Evolutionary conservation across 2,113 vertebrate species (phyloP), one percentile per base, ranked within the genome.

Genomic region (Prionailurus bengalensis): DNA sequence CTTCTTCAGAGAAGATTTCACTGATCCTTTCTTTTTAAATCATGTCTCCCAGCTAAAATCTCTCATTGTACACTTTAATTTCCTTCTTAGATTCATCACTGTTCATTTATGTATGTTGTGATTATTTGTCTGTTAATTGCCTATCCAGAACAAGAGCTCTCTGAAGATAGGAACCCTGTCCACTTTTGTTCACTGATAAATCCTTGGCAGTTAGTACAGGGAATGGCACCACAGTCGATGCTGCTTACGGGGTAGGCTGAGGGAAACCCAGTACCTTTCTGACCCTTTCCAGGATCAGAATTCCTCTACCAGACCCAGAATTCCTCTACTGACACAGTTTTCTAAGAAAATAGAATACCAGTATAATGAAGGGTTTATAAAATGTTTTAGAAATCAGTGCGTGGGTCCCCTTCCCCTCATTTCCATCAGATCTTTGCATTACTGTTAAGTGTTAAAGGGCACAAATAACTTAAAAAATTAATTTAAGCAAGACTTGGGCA

Each of bases 361-460:
- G 7, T 29, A 33, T 83, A 88, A 78, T 4, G n/a, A 17, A 92
- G 21, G 82, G 7, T 23, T 73, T 73, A 66, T 68, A 61, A 98
- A 95, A 48, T 7, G 70, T 92, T 89, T 86, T 1, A 88, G 73
- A 96, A 73, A 27, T 42, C 45, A 70, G 9, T 53, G 2, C 63
- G 5, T 91, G 53, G 36, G 36, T 91, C 10, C 7, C 25, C 31
- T 45, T 6, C 7, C 25, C 25, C 11, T 21, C 27, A 48, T 81
- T 94, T 61, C 23, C 36, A 48, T 71, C 48, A 87, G 16, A 36
- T 91, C 25, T 90, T 85, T 94, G 19, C 11, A 96, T 87, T 86
- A 73, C 11, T 80, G 61, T 79, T 94, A 90, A 91, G 36, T 92
- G 15, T 70, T 94, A 91, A 91, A 96, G n/a, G 31, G 51, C 31